Evolutionary conservation across 1,140 invertebrate species (phyloP).

Genomic region (Chelonus insularis): DNA sequence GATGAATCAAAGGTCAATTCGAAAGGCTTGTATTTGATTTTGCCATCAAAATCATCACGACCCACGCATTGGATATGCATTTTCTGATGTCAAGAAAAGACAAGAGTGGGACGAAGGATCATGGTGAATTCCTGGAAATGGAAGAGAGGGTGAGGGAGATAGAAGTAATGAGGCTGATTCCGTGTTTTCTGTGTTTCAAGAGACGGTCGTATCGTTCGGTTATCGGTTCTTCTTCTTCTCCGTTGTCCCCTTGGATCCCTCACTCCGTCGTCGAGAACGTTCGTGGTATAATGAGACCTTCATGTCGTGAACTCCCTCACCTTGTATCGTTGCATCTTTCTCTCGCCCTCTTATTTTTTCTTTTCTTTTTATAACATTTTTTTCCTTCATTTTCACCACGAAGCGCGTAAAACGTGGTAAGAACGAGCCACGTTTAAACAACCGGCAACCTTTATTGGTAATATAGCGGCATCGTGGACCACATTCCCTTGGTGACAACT

Average conservation of each 20-base stretch:
- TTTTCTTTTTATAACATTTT: constrained; percentile 10
- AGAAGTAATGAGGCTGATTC: constrained; percentile 57
- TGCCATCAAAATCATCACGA: constrained; percentile 3
- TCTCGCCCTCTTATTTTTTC: constrained; percentile 21
- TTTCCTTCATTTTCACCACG: constrained; percentile 23
- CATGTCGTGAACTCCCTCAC: constrained; percentile 42
- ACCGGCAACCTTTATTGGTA: constrained; percentile 25
- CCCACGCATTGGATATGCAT: constrained; percentile 30
- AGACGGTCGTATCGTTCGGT: constrained; percentile 43
- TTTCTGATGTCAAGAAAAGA: constrained; percentile 33
- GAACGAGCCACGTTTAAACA: constrained; percentile 11
- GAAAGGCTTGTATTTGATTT: too few species aligned
- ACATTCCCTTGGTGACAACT: constrained; percentile 14
- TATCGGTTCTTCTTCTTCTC: constrained; percentile 47
- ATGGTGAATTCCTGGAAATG: constrained; percentile 51
- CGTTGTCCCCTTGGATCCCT: constrained; percentile 8
- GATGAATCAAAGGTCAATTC: background rate
- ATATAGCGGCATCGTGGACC: constrained; percentile 12
- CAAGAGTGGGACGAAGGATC: constrained; percentile 50
- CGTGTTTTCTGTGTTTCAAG: constrained; percentile 53
- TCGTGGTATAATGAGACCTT: constrained; percentile 50
- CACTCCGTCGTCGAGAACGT: constrained; percentile 11
- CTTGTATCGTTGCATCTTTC: constrained; percentile 30
- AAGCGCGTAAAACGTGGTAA: constrained; percentile 9
- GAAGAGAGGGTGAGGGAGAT: constrained; percentile 37